Conservation (phyloP, 2,888 invertebrate species). For the Tinea trinotella region DNA sequence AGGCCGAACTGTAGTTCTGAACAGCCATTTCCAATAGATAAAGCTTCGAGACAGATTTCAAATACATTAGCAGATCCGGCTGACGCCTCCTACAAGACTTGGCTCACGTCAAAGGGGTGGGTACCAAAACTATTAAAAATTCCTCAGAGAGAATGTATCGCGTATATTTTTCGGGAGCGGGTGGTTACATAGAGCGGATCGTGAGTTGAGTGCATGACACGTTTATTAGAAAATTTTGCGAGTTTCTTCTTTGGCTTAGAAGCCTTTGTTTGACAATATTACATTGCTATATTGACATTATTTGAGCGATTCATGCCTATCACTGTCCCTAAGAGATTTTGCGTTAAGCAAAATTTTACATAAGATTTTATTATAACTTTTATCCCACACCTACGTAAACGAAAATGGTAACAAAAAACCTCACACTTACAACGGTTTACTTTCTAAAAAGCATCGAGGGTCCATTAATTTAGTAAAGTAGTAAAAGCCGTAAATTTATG, state of each 20-base stretch:
- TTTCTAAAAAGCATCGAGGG: too few species aligned
- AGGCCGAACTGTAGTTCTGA: conserved; percentile 61
- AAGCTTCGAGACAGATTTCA: conserved; percentile 64
- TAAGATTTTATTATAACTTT: background rate
- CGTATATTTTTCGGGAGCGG: conserved; percentile 32
- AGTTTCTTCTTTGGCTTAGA: background rate
- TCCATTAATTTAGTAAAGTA: background rate
- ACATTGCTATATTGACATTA: too few species aligned
- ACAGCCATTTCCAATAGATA: conserved; percentile 69
- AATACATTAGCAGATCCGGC: conserved; percentile 52
- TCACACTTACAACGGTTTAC: background rate
- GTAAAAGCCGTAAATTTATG: background rate
- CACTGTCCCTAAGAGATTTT: background rate
- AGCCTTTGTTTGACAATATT: conserved; percentile 12
- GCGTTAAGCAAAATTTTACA: background rate
- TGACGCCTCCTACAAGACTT: conserved; percentile 18
- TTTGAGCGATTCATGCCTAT: background rate
- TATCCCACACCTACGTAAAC: too few species aligned
- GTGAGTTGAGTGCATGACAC: conserved; percentile 49
- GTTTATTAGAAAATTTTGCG: conserved; percentile 48
- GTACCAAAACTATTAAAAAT: conserved; percentile 60
- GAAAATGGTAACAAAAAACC: background rate
- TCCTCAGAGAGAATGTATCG: conserved; percentile 40
- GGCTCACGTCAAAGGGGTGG: conserved; percentile 18
- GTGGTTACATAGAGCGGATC: conserved; percentile 24